Base-by-base conservation (phyloP, 2,113 vertebrate genomes). In the Thunnus thynnus region DNA sequence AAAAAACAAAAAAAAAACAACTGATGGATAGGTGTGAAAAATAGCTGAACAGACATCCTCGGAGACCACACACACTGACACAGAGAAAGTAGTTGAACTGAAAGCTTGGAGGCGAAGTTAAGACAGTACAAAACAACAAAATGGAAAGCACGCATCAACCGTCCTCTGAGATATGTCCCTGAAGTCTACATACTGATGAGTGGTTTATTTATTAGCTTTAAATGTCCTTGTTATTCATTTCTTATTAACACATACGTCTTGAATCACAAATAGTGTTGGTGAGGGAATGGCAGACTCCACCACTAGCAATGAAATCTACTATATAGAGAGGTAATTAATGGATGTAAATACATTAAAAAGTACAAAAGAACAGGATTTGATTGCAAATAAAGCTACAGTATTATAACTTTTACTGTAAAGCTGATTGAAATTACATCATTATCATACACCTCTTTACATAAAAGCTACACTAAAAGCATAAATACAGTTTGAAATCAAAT, bases 11-110 rank as follows among this genome's bases (percentile, higher is more conserved):
- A 22, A 22, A 22, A 76, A 27, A 54, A 66, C 70, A 17, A 10
- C 1, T 70, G 72, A 82, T 16, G 60, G 83, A 91, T 66, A 52
- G 72, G 58, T 51, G 72, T 48, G 71, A n/a, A 54, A 58, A 71
- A 80, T 11, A 74, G 66, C 55, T 63, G 47, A 72, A 60, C 20
- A 55, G 80, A 48, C 36, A 2, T 55, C 79, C 64, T 27, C 11
- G 10, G 82, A 87, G 72, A 56, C 17, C 11, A 6, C 0, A 27
- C 58, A 46, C 57, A 18, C 54, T 78, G 76, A 74, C 36, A 47
- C 17, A 69, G 66, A 68, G 52, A 60, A 48, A 69, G 63, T 46
- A 44, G 66, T 70, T 70, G 27, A 72, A 78, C 11, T 16, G 20
- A 69, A 51, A 58, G 63, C 68, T 61, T 25, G 9, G 63, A 77